Conservation (phyloP, 2,113 vertebrate genomes). For the Lepisosteus oculatus region DNA sequence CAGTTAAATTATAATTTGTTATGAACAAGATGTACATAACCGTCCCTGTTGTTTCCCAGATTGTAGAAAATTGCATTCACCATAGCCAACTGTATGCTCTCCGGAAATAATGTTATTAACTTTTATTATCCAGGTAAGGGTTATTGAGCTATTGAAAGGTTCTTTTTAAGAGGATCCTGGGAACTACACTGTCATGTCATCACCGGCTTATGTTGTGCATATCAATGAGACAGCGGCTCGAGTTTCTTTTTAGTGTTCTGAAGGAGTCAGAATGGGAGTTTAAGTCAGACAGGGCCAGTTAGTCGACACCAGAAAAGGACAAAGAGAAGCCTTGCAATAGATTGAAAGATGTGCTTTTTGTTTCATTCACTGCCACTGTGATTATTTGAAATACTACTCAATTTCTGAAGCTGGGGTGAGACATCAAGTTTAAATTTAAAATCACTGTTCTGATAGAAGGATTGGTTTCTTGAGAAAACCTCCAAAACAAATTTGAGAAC, state of each 20-base stretch:
- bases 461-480: too few relatives aligned
- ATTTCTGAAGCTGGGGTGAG: not conserved
- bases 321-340: not conserved
- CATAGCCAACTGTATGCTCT: not conserved
- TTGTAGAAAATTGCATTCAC: not conserved
- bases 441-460: too few relatives aligned
- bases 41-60: too few relatives aligned
- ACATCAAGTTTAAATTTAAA: too few relatives aligned
- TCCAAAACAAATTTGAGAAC: too few relatives aligned
- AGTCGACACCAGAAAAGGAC: not conserved
- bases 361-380: not conserved
- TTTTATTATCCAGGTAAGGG: not conserved
- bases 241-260: slow-evolving; percentile 1
- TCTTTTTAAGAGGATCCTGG: not conserved
- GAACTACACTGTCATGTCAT: not conserved
- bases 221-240: not conserved
- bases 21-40: too few relatives aligned
- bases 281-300: not conserved
- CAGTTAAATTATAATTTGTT: too few relatives aligned
- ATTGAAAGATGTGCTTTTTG: not conserved
- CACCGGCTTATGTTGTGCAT: not conserved
- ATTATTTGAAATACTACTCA: not conserved
- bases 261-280: not conserved
- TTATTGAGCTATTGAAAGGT: not conserved
- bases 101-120: not conserved